Base-by-base conservation (phyloP, 2,888 invertebrate genomes). In the Melanophora roralis region DNA sequence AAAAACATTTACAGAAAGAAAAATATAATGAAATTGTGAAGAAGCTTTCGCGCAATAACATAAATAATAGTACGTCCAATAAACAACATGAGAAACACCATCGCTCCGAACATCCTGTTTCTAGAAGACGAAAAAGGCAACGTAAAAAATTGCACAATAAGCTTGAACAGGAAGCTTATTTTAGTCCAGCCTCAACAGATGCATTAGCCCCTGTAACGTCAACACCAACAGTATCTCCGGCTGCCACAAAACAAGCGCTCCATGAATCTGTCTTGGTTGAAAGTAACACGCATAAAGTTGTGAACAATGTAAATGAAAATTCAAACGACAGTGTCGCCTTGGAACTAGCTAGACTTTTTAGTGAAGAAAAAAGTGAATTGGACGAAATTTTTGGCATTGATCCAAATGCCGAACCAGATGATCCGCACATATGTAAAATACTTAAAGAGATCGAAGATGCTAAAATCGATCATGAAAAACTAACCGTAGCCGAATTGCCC, bases 331-430 rank as follows among this genome's bases (percentile, higher is more conserved):
- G 80, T 57, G 72, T 89, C 3, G 86, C 84, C 0, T 80, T 83
- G 49, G 88, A 88, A 64, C 62, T 89, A 64, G 87, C 86, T 8
- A 82, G 84, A 51, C 59, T 89, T 0, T 89, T 89, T 83, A 85
- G 85, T 2, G 88, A 84, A 36, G 84, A 84, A 4, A 82, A 84
- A 36, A 85, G 84, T 2, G 86, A 88, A 75, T 59, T 88, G 3
- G 87, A 87, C 80, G 86, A 88, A 27, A 84, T 89, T 34, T 89
- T 89, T 79, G 89, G 89, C 7, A 85, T 87, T 45, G 82, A 85
- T 59, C 75, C 82, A 11, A 82, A 83, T 32, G 81, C 82, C 4
- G 82, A 82, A 19, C 77, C 81, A 3, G 85, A 85, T 60, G 85
- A 86, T 83, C 85, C 85, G 0, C 85, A 85, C 59, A 83, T 85